A percentile compares a stretch with the other conserved stretches of the same genome.
These are phyloP conservation scores for Macaria notata DNA, from an alignment of 2,888 invertebrate genomes.

Conservation along the genomic window DNA sequence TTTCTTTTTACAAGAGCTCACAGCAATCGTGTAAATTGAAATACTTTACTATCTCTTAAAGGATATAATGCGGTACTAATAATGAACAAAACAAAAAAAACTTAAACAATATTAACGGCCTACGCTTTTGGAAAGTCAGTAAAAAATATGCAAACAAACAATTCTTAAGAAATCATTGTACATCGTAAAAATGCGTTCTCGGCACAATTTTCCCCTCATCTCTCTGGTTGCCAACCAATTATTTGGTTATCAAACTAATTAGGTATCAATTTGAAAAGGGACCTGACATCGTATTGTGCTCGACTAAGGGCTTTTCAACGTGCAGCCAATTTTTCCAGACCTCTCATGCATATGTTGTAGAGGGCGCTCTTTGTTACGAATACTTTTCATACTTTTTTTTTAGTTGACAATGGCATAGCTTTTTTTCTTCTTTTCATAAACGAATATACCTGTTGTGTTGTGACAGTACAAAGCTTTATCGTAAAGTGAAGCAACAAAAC, in stretches of 20 bases:
- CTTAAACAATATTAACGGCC: neutral
- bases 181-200: neutral
- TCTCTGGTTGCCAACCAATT: slow-evolving; percentile 39
- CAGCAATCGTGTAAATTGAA: no score
- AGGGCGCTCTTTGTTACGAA: neutral
- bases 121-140: neutral
- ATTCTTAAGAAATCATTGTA: neutral
- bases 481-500: no score
- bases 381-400: no score
- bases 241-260: slow-evolving; percentile 62
- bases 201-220: no score
- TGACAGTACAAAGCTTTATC: no score
- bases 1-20: no score
- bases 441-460: no score
- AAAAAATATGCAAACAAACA: neutral
- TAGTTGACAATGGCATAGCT: no score
- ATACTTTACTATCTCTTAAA: no score
- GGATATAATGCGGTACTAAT: no score
- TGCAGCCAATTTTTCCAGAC: slow-evolving; percentile 43
- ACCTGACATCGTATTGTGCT: slow-evolving; percentile 64
- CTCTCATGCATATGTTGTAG: slow-evolving; percentile 37
- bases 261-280: slow-evolving; percentile 64
- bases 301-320: slow-evolving; percentile 47
- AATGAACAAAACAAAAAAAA: no score
- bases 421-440: no score